Evolutionary conservation across 2,888 invertebrate genomes (phyloP).

Genomic region (Drosophila prolongata): DNA sequence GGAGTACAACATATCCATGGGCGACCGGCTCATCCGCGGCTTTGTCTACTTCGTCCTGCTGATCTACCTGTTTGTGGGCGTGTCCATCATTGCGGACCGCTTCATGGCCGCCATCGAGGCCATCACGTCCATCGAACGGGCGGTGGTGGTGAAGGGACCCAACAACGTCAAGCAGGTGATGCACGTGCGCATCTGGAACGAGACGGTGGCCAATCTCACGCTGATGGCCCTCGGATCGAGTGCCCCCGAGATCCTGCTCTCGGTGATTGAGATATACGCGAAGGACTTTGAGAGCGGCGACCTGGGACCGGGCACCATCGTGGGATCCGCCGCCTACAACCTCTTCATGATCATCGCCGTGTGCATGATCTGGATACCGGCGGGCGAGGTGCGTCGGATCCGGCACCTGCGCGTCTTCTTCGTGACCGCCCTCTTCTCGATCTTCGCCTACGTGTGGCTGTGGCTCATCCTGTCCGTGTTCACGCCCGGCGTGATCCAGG

Average conservation of each 20-base stretch:
- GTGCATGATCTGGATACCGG: constrained; percentile 96
- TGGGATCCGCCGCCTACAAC: constrained; percentile 99
- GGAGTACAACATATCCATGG: constrained; percentile 89
- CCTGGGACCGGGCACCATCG: constrained; percentile 98
- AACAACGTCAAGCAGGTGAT: constrained; percentile 95
- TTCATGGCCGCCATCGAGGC: constrained; percentile 99
- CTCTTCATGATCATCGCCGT: constrained; percentile 98
- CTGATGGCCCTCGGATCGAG: constrained; percentile 99
- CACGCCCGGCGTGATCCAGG: constrained; percentile 94
- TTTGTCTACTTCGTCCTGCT: constrained; percentile 94
- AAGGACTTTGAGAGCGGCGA: constrained; percentile 98
- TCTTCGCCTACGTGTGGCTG: constrained; percentile 99
- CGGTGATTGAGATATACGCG: constrained; percentile 98
- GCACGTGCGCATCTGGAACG: constrained; percentile 98
- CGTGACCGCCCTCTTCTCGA: constrained; percentile 98
- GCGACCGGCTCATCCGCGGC: constrained; percentile 94
- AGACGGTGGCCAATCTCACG: constrained; percentile 99
- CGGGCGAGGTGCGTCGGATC: constrained; percentile 95
- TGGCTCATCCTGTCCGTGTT: constrained; percentile 96
- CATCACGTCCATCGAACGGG: constrained; percentile 98
- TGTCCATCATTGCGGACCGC: constrained; percentile 98
- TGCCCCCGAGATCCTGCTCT: constrained; percentile 98
- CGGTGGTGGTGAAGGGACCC: constrained; percentile 94
- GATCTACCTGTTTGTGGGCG: constrained; percentile 98
- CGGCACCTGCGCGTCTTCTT: constrained; percentile 98